Conservation (phyloP, 2,113 vertebrate species). For the Corvus hawaiiensis region DNA sequence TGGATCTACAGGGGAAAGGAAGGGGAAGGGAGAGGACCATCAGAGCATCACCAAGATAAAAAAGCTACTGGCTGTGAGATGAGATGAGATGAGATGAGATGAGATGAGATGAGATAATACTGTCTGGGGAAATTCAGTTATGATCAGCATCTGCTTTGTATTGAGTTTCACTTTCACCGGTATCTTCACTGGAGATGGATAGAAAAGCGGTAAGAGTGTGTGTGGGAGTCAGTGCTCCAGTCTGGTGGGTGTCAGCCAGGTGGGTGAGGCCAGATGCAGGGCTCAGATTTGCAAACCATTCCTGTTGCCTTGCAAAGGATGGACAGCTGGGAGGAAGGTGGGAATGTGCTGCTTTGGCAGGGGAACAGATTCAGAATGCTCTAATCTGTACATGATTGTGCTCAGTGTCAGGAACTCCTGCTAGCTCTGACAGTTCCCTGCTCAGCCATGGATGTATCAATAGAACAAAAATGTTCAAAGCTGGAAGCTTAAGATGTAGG, state of each 20-base stretch:
- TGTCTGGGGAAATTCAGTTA: background rate
- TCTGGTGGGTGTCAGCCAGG: background rate
- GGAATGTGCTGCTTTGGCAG: background rate
- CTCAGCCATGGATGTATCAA: background rate
- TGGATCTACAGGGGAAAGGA: background rate
- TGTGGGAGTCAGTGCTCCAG: background rate
- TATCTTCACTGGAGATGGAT: background rate
- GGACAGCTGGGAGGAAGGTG: background rate
- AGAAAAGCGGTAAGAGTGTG: background rate
- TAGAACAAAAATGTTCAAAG: background rate
- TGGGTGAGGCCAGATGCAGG: background rate
- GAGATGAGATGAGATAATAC: background rate
- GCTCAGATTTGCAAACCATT: background rate
- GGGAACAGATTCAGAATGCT: background rate
- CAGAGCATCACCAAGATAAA: background rate
- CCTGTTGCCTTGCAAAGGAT: background rate
- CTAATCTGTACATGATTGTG: background rate
- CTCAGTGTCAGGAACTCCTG: background rate
- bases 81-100: too few relatives aligned
- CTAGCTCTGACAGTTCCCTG: background rate
- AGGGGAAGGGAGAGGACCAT: background rate
- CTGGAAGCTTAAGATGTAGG: background rate
- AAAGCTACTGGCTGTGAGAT: background rate
- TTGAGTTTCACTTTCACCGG: background rate
- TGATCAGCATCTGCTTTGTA: constrained; percentile 14